Conservation (phyloP, 2,113 vertebrate genomes). For the Gymnorhina tibicen region DNA sequence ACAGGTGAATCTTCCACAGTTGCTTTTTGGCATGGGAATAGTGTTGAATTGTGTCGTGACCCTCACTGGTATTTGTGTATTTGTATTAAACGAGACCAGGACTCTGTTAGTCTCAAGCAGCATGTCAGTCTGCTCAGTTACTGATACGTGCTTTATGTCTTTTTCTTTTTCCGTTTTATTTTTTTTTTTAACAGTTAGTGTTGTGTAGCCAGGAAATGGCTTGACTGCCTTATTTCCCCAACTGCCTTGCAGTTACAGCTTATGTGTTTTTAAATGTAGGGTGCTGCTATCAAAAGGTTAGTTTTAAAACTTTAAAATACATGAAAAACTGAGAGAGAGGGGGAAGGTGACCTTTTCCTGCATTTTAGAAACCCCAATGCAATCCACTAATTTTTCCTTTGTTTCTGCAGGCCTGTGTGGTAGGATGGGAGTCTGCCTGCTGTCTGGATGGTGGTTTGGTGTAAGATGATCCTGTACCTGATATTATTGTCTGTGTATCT, state of each 20-base stretch:
- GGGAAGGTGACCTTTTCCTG: not conserved
- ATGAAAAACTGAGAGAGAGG: not conserved
- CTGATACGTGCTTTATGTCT: not conserved
- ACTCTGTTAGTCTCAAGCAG: not conserved
- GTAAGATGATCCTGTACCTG: not conserved
- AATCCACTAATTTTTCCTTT: not conserved
- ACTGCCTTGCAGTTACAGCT: not conserved
- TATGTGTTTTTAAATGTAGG: not conserved
- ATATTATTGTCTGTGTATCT: not conserved
- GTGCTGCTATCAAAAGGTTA: not conserved
- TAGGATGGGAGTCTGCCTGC: not conserved
- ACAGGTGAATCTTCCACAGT: not conserved
- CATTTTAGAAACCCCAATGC: not conserved
- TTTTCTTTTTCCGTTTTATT: not conserved
- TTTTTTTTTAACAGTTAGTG: not conserved
- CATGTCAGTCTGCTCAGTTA: not conserved
- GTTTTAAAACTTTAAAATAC: not conserved
- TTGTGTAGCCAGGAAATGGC: not conserved
- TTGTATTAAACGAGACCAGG: not conserved
- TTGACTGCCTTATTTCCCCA: not conserved
- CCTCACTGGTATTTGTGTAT: not conserved
- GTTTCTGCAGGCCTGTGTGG: not conserved
- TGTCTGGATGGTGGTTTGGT: not conserved
- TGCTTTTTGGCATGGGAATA: not conserved
- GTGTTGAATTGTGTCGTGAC: not conserved